Base-by-base conservation (phyloP, 2,113 vertebrate species). In the Lontra canadensis region DNA sequence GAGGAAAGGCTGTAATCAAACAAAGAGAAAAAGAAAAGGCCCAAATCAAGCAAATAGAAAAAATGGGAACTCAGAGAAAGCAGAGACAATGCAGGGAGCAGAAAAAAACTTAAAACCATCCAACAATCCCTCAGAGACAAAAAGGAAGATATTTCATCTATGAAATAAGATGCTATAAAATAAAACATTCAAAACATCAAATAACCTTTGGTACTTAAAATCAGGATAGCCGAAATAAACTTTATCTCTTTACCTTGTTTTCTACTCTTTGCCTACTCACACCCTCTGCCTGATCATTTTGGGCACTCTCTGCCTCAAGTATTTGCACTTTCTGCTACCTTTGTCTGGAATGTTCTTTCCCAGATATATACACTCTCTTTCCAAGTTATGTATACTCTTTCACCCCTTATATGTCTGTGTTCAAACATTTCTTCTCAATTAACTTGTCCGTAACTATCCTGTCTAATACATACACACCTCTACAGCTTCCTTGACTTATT, bases 401-500 rank as follows among this genome's bases (percentile, higher is more conserved):
- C 39, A 73, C 23, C 5, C 39, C 23, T 55, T 39, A 69, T 9
- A 26, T 79, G 55, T 59, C 26, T 67, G 74, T 59, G 44, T 44
- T 85, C 47, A 94, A 17, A 39, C 80, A 23, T 23, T 26, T 39
- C 73, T 92, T 88, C 63, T 71, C 25, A 34, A 1, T 86, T 25
- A 89, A 57, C 79, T 71, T 81, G 31, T 42, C 49, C 42, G 11
- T 88, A 57, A 85, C 12, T 74, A 65, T 21, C n/a, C 21, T 82
- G 29, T 76, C 82, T 88, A 61, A 88, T 49, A 52, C n/a, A 47
- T 17, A 29, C 4, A 49, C 20, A 29, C 7, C 26, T 95, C 25
- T 52, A 10, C 5, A 76, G 14, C 34, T 93, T 88, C 92, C 52
- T 88, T 89, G 78, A 84, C 79, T 86, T 94, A 65, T 95, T 67